phyloP scores from a whole-genome alignment of 2,113 vertebrate genomes.

The Cygnus buccinator region DNA sequence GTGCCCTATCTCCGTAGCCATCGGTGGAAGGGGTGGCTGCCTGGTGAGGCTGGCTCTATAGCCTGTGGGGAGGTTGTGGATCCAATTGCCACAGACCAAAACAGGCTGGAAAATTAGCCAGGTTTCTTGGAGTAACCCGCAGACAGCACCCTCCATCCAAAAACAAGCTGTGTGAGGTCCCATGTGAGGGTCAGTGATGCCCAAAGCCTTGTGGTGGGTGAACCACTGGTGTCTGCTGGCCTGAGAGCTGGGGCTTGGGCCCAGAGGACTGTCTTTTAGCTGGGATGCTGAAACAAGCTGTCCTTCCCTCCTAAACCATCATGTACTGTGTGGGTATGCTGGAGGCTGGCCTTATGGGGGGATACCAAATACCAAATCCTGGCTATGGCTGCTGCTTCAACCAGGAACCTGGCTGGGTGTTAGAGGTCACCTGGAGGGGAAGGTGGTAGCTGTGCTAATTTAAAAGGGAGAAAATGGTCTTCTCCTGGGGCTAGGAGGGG shows the following conservation, averaged over 20 bases:
- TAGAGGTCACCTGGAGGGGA: not conserved
- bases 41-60: rapidly evolving
- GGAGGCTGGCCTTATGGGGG: not conserved
- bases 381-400: rapidly evolving
- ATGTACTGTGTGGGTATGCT: not conserved
- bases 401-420: too few relatives aligned
- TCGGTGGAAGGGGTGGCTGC: not conserved
- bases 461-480: not conserved
- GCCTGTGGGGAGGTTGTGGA: rapidly evolving
- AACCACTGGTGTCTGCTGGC: not conserved
- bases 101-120: rapidly evolving
- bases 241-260: not conserved
- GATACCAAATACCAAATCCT: rapidly evolving
- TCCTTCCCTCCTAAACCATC: not conserved
- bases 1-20: not conserved
- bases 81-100: rapidly evolving
- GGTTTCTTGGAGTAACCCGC: not conserved
- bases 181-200: rapidly evolving
- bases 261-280: too few relatives aligned
- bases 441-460: not conserved
- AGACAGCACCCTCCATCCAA: rapidly evolving
- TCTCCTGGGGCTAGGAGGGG: not conserved
- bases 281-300: not conserved
- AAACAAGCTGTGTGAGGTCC: rapidly evolving
- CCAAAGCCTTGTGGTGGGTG: not conserved